Percentiles rank a stretch among this genome's conserved stretches.
Evolutionary conservation across 2,797 vertebrate genomes (phyloP).

Genomic region (Phrynocephalus vlangalii): DNA sequence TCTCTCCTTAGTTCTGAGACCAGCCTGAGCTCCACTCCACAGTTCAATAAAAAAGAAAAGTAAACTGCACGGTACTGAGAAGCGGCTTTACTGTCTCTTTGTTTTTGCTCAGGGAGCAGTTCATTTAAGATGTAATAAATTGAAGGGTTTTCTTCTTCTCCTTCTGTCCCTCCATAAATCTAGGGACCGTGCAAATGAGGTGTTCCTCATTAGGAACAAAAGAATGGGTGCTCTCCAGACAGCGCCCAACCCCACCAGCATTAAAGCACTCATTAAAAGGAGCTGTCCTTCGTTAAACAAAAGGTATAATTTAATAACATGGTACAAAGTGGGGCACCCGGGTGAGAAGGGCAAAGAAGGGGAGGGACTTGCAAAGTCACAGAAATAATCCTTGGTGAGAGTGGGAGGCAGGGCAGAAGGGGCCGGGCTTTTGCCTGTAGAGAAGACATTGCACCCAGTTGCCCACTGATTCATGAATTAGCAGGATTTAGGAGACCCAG

Average conservation of each 20-base stretch:
- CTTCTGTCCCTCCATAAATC: conserved; percentile 75
- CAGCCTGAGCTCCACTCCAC: conserved; percentile 51
- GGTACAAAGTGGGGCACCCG: conserved; percentile 65
- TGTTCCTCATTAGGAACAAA: conserved; percentile 75
- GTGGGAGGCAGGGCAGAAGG: conserved; percentile 36
- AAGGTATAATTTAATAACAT: conserved; percentile 67
- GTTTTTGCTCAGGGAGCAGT: conserved; percentile 78
- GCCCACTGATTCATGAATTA: conserved; percentile 49
- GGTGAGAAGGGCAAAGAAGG: conserved; percentile 47
- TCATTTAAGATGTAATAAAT: conserved; percentile 80
- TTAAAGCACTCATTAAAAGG: conserved; percentile 75
- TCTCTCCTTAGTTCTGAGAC: conserved; percentile 60
- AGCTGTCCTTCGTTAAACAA: conserved; percentile 57
- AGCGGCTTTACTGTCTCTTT: conserved; percentile 71
- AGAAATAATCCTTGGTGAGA: conserved; percentile 35
- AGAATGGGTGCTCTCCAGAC: conserved; percentile 72
- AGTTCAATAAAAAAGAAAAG: conserved; percentile 65
- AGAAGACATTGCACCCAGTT: conserved; percentile 52
- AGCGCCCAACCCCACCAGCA: conserved; percentile 49
- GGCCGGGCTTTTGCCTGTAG: conserved; percentile 53
- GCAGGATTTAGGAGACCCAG: conserved; percentile 54
- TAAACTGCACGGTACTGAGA: conserved; percentile 58
- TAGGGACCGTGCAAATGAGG: conserved; percentile 78
- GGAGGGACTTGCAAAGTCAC: conserved; percentile 52
- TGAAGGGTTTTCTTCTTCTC: conserved; percentile 45